Percentiles rank a stretch among this genome's conserved stretches.
Conservation (phyloP, 2,888 invertebrate genomes). For the Diogma glabrata region DNA sequence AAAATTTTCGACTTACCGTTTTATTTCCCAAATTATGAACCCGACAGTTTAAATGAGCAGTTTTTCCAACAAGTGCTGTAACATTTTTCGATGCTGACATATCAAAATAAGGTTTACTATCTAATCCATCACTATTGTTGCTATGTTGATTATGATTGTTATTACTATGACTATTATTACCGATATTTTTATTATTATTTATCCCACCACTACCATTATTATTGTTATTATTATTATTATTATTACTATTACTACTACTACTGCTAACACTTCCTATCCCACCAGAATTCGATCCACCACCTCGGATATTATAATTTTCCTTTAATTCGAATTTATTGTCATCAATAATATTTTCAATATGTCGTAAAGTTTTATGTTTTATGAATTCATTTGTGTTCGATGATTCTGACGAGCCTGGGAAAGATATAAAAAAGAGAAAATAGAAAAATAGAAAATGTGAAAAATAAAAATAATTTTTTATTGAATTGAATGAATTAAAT, state of each 20-base stretch:
- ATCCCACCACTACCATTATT: neutral
- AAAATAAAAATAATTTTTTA: no score
- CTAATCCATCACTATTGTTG: conserved; percentile 19
- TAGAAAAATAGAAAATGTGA: conserved; percentile 1
- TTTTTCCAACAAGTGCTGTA: conserved; percentile 65
- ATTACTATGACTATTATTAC: neutral
- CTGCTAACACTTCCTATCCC: neutral
- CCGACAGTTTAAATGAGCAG: conserved; percentile 61
- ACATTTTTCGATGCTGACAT: conserved; percentile 60
- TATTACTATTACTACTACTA: neutral
- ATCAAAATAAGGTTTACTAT: conserved; percentile 60
- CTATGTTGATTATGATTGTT: neutral
- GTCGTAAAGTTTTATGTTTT: conserved; percentile 8
- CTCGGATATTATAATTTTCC: conserved; percentile 8
- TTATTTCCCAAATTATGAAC: conserved; percentile 65
- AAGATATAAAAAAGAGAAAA: neutral
- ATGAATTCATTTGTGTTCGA: conserved; percentile 7
- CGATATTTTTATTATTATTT: no score
- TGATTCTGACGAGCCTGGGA: conserved; percentile 7
- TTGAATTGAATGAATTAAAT: no score
- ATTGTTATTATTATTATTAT: conserved; percentile 6
- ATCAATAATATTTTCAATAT: conserved; percentile 7
- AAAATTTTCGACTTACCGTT: conserved; percentile 52
- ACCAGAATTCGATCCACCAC: neutral
- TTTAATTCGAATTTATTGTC: conserved; percentile 9